Percentiles rank a stretch among this genome's conserved stretches.
These are phyloP conservation scores for Elgaria multicarinata DNA, from an alignment of 2,113 vertebrate species.

Conservation along the genomic window DNA sequence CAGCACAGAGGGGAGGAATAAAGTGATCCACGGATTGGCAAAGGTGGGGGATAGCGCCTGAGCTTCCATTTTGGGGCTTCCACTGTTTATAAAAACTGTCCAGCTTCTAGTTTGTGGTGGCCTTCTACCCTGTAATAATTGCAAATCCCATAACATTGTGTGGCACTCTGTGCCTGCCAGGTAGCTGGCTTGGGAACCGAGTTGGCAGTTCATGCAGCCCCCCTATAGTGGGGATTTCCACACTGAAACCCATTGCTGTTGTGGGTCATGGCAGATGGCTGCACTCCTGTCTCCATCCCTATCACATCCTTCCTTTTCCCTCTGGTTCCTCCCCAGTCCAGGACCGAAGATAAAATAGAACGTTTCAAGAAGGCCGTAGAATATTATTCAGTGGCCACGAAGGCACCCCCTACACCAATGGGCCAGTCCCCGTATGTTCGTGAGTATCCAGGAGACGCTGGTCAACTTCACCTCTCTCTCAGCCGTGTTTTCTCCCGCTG, in stretches of 20 bases:
- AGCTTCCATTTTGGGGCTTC: not conserved
- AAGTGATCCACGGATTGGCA: not conserved
- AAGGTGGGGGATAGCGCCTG: no score
- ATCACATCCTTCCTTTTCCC: not conserved
- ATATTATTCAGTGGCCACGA: constrained; percentile 91
- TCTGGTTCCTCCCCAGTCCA: constrained; percentile 78
- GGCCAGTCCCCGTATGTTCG: constrained; percentile 85
- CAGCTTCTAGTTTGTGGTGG: not conserved
- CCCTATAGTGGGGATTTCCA: not conserved
- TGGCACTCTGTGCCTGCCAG: not conserved
- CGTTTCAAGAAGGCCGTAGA: constrained; percentile 94
- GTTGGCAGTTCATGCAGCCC: not conserved
- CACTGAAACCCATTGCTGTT: not conserved
- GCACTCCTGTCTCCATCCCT: not conserved
- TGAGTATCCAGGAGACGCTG: constrained; percentile 75
- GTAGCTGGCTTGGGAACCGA: not conserved
- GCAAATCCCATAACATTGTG: not conserved
- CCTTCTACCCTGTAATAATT: not conserved
- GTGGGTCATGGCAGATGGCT: not conserved
- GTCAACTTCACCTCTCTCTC: constrained; percentile 40
- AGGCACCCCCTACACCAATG: constrained; percentile 84
- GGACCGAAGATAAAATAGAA: constrained; percentile 92
- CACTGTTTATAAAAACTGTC: not conserved
- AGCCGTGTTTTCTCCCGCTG: constrained; percentile 33
- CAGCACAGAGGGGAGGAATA: no score